Base-by-base conservation (phyloP, 2,797 vertebrate species). In the Syndactyla subalaris region DNA sequence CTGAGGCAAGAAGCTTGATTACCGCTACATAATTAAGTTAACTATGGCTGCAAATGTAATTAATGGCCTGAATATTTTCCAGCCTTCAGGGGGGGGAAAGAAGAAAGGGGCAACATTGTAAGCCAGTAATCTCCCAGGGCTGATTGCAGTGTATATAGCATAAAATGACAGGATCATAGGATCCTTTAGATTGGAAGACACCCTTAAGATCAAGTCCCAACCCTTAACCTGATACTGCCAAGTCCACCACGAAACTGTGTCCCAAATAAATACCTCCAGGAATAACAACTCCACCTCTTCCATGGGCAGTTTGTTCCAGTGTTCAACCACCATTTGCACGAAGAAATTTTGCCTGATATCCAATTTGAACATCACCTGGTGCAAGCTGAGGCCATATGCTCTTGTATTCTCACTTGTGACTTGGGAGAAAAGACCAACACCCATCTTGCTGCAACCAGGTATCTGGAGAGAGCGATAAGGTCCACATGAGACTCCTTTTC, bases 1-100 rank as follows among this genome's bases (percentile, higher is more conserved):
- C 71, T 51, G 67, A 89, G 87, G 86, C 39, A 65, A 79, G 55
- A 82, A 92, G 36, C 48, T 72, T 85, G 43, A 91, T 93, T 91
- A 70, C 4, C 11, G 14, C 22, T 36, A 78, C 38, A 41, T 29
- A 78, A 92, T 75, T 57, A 66, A 74, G 12, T 82, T 89, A 84
- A 67, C 58, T 58, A 34, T 85, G 55, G 4, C 23, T 75, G 82
- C 49, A 87, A 79, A 76, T 66, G 23, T 89, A 78, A 85, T 72
- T 85, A 92, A 75, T 68, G n/a, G 12, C 21, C 27, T 72, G 39
- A 93, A 72, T 66, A 23, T 75, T 80, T 71, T 26, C 21, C 41
- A 29, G 12, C 4, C n/a, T 46, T 58, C 14, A 15, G 7, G 6
- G 23, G 16, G 3, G 3, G 20, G 38, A 68, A 46, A 24, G 32